Base-by-base conservation (phyloP, 2,797 vertebrate species). In the Sphaeramia orbicularis region DNA sequence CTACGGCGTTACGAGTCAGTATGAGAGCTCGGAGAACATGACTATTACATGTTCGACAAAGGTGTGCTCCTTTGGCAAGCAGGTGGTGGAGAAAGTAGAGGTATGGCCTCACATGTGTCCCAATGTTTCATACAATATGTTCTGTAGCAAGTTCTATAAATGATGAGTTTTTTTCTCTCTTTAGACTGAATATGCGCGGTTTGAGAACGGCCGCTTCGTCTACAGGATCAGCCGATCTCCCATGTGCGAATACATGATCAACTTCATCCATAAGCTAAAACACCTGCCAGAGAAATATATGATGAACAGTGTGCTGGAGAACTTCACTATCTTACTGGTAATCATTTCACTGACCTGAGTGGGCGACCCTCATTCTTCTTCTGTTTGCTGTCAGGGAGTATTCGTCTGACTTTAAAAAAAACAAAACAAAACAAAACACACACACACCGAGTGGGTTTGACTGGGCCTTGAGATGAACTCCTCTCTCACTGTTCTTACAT, bases 201-300 rank as follows among this genome's bases (percentile, higher is more conserved):
- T 99, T 83, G 98, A 99, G 90, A 99, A 98, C 2, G 98, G 98
- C 41, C 95, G 97, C 57, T 99, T 99, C 10, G 95, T 99, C 61
- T 99, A 98, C 91, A 94, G 98, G 89, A 99, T 99, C 96, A 98
- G 96, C 83, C 95, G 98, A 55, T 99, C 98, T 45, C 98, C 98
- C 0, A 99, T 99, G 98, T 99, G 98, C 92, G 98, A 99, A 96
- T 99, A 99, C 77, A 99, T 99, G 98, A 99, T 99, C 91, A 99
- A 99, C 93, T 99, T 99, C 92, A 99, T 92, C n/a, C n/a, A n/a
- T n/a, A n/a, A n/a, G n/a, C n/a, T n/a, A n/a, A n/a, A n/a, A n/a
- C n/a, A n/a, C n/a, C 94, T 99, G 93, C 98, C 98, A 15, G 98
- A 99, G 91, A 99, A 99, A 90, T 99, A 99, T 86, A 99, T 99